A percentile compares a stretch with the other conserved stretches of the same genome.
phyloP scores from a whole-genome alignment of 1,140 invertebrate genomes.

The Tachypleus tridentatus region DNA sequence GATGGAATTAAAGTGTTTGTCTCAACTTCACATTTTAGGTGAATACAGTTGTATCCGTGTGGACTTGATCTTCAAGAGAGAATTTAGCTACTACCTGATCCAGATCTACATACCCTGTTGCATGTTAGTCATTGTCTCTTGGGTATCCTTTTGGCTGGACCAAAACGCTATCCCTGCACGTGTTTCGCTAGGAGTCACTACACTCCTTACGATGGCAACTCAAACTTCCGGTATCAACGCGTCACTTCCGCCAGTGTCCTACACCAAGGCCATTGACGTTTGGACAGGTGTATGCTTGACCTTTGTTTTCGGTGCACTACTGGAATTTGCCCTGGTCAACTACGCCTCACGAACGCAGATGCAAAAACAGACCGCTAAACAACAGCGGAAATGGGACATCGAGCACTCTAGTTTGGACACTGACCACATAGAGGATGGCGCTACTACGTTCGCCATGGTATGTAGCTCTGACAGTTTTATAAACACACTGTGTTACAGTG shows the following conservation, averaged over 20 bases:
- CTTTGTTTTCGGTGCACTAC: conserved; percentile 88
- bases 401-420: conserved; percentile 53
- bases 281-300: conserved; percentile 96
- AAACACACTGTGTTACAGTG: too few relatives aligned
- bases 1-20: too few relatives aligned
- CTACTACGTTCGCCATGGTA: conserved; percentile 78
- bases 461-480: neutral
- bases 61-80: conserved; percentile 32
- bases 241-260: conserved; percentile 88
- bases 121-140: conserved; percentile 46
- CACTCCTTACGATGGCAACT: conserved; percentile 43
- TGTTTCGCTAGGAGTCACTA: conserved; percentile 39
- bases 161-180: conserved; percentile 39
- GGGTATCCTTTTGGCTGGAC: conserved; percentile 45
- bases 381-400: conserved; percentile 46
- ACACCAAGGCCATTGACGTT: conserved; percentile 94
- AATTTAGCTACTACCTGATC: conserved; percentile 38
- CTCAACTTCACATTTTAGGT: conserved; percentile 13
- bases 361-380: conserved; percentile 80
- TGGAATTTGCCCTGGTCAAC: conserved; percentile 94
- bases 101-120: conserved; percentile 41
- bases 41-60: conserved; percentile 28
- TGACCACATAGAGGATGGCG: conserved; percentile 47
- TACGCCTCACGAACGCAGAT: conserved; percentile 88
- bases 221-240: conserved; percentile 74